phyloP scores from a whole-genome alignment of 2,797 vertebrate genomes.

The Fringilla coelebs region DNA sequence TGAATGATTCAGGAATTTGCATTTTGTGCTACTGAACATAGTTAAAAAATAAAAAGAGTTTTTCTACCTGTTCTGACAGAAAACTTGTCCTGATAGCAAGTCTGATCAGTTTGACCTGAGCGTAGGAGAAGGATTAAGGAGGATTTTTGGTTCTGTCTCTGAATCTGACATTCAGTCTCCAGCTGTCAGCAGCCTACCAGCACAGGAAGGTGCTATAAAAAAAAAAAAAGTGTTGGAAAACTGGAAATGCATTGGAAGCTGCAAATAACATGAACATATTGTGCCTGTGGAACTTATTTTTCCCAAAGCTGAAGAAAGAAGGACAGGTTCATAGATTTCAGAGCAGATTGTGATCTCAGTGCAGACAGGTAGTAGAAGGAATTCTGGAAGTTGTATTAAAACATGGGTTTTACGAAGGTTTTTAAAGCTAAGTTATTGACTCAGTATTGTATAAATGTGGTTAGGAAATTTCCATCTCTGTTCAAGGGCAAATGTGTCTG shows the following conservation, averaged over 20 bases:
- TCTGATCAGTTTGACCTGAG: neutral
- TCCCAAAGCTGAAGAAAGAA: neutral
- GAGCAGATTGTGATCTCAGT: neutral
- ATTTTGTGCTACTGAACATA: neutral
- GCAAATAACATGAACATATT: neutral
- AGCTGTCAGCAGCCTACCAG: neutral
- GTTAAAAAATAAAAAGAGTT: neutral
- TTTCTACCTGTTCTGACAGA: neutral
- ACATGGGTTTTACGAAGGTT: neutral
- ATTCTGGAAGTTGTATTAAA: neutral
- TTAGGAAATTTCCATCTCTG: neutral
- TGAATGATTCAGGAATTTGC: neutral
- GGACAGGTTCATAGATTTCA: neutral
- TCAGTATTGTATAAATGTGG: neutral
- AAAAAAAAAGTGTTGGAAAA: neutral
- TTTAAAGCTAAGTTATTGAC: neutral
- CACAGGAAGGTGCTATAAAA: neutral
- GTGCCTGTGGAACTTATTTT: neutral
- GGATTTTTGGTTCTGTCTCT: neutral
- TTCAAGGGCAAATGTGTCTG: neutral
- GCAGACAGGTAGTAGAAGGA: neutral
- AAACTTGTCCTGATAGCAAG: neutral
- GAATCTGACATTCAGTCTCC: neutral
- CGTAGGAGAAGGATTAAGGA: neutral
- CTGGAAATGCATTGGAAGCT: constrained; percentile 3